A percentile compares a stretch with the other conserved stretches of the same genome.
phyloP scores from a whole-genome alignment of 2,113 vertebrate genomes.

The Plecotus auritus region DNA sequence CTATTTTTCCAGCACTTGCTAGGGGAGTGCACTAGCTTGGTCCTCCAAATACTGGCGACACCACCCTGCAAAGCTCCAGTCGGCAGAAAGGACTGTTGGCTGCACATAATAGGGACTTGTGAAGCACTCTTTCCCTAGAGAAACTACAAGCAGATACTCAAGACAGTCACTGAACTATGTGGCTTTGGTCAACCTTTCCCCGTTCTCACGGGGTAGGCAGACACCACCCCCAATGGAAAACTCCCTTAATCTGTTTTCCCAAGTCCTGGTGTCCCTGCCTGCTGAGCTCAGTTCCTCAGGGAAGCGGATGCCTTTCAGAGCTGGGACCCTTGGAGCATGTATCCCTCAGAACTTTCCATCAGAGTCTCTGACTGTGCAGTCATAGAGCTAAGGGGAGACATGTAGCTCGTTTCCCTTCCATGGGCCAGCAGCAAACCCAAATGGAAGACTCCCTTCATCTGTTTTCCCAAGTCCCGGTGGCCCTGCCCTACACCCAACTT shows the following conservation, averaged over 20 bases:
- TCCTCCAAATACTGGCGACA: background rate
- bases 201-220: background rate
- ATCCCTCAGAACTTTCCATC: too few species aligned
- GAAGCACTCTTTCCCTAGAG: background rate
- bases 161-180: background rate
- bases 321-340: background rate
- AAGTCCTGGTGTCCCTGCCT: background rate
- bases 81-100: background rate
- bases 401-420: background rate
- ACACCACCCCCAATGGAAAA: background rate
- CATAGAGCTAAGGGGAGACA: background rate
- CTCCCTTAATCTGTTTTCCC: background rate
- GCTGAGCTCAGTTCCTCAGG: background rate
- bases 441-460: background rate
- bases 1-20: background rate
- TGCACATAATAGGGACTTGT: background rate
- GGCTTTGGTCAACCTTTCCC: background rate
- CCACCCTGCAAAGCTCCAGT: background rate
- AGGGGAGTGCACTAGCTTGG: background rate
- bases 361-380: background rate
- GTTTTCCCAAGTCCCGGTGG: background rate
- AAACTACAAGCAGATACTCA: background rate
- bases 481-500: background rate
- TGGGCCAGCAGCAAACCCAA: background rate
- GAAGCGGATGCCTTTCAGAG: background rate